These are phyloP conservation scores for Lutjanus argentimaculatus DNA, from an alignment of 2,797 vertebrate genomes.

Conservation along the genomic window DNA sequence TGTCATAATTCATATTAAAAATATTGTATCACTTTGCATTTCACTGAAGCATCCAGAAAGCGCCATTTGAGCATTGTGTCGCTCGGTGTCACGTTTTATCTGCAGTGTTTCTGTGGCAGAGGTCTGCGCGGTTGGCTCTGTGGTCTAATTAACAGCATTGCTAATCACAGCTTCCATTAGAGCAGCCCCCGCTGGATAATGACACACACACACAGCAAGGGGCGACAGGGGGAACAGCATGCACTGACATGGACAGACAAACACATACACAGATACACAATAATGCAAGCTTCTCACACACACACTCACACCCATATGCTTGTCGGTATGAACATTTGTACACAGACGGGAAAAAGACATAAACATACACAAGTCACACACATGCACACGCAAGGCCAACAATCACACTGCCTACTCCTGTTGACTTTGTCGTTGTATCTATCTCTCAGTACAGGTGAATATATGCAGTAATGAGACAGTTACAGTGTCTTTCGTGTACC, in stretches of 20 bases:
- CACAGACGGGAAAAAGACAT: slow-evolving; percentile 37
- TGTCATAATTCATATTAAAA: slow-evolving; percentile 43
- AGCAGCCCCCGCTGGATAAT: slow-evolving; percentile 84
- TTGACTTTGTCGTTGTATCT: slow-evolving; percentile 21
- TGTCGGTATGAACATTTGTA: slow-evolving; percentile 46
- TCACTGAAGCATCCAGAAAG: slow-evolving; percentile 54
- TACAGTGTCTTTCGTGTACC: background rate
- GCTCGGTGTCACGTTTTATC: slow-evolving; percentile 64
- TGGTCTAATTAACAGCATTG: slow-evolving; percentile 87
- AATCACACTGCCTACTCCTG: slow-evolving; percentile 21
- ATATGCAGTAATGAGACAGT: slow-evolving; percentile 12
- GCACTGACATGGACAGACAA: slow-evolving; percentile 79
- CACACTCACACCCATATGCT: slow-evolving; percentile 62
- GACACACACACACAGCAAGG: slow-evolving; percentile 84
- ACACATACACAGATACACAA: slow-evolving; percentile 72
- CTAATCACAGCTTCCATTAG: slow-evolving; percentile 87
- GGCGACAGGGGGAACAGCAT: slow-evolving; percentile 82
- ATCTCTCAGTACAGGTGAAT: slow-evolving; percentile 15
- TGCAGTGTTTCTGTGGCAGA: slow-evolving; percentile 67
- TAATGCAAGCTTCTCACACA: slow-evolving; percentile 45
- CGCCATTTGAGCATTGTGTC: slow-evolving; percentile 37
- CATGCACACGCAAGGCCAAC: slow-evolving; percentile 17
- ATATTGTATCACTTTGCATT: slow-evolving; percentile 53
- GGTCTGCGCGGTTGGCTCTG: slow-evolving; percentile 79
- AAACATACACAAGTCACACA: slow-evolving; percentile 28